phyloP scores from a whole-genome alignment of 2,888 invertebrate genomes.

The Drosophila flavopinicola region DNA sequence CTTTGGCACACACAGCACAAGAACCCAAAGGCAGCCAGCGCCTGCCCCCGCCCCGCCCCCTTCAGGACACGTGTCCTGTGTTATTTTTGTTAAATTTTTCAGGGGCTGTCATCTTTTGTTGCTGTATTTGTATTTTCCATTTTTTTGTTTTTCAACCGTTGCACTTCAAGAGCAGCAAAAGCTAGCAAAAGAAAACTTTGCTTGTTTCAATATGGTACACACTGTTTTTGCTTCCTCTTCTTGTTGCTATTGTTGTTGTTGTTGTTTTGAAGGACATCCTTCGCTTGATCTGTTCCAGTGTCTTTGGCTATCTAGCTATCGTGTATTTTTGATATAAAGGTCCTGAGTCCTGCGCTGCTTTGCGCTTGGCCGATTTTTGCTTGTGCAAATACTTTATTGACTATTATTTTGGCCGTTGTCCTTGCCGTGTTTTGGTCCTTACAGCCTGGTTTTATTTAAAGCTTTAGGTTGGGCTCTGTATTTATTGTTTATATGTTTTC shows the following conservation, averaged over 20 bases:
- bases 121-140: constrained; percentile 8
- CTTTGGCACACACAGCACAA: constrained; percentile 53
- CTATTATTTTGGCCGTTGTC: constrained; percentile 61
- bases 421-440: constrained; percentile 26
- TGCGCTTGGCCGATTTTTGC: constrained; percentile 68
- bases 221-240: constrained; percentile 16
- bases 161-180: constrained; percentile 68
- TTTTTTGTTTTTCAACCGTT: constrained; percentile 11
- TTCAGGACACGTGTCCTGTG: constrained; percentile 28
- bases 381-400: constrained; percentile 76
- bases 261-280: constrained; percentile 1
- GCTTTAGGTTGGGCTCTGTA: constrained; percentile 39
- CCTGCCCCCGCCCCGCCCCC: background rate
- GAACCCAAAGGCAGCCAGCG: background rate
- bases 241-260: too few relatives aligned
- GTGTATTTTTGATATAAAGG: constrained; percentile 45
- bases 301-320: too few relatives aligned
- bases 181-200: constrained; percentile 39
- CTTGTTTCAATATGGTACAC: constrained; percentile 55
- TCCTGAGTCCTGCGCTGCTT: constrained; percentile 35
- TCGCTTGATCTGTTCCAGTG: background rate
- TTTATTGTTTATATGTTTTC: constrained; percentile 38
- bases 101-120: constrained; percentile 60
- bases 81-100: constrained; percentile 65
- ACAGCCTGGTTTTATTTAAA: constrained; percentile 35